Base-by-base conservation (phyloP, 2,797 vertebrate genomes). In the Poeciliopsis turneri region DNA sequence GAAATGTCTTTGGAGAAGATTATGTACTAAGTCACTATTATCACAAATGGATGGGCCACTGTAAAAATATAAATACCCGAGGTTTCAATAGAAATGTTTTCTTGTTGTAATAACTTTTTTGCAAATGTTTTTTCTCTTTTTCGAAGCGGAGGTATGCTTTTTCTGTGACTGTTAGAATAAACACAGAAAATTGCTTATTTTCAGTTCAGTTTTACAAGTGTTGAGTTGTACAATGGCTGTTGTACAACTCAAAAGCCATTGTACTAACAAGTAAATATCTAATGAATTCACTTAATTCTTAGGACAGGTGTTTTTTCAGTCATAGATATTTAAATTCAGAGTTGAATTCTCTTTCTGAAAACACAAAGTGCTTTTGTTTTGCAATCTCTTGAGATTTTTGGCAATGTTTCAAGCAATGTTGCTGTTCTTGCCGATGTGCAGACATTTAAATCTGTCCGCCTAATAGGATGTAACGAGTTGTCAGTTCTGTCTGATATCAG, bases 401-500 rank as follows among this genome's bases (percentile, higher is more conserved):
- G 8, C 43, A 33, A 20, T 66, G 75, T 49, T 39, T 66, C 47
- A 55, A n/a, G 36, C 9, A 43, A 55, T 43, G 47, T 30, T 72
- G 18, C 76, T 46, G 20, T 25, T 18, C 18, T 46, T 59, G 12
- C 20, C 53, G 10, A 45, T 12, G 68, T 72, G 53, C 51, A 78
- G 68, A 36, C 68, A 30, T 72, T 45, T 45, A 43, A 72, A 72
- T 57, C 49, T 46, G 49, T 57, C 49, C 18, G 25, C 12, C 55
- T 45, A 57, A 36, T 78, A 15, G 4, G 46, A 45, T 23, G 51
- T 46, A 72, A 78, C 7, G 51, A 59, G 28, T 72, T 59, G 76
- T 33, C 69, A 46, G 76, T 46, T 36, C 49, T 78, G 68, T 41
- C 43, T 25, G 20, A 72, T 59, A 39, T 72, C 76, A 46, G 51